A percentile compares a stretch with the other conserved stretches of the same genome.
Evolutionary conservation across 2,797 vertebrate species (phyloP).

Genomic region (Enoplosus armatus): DNA sequence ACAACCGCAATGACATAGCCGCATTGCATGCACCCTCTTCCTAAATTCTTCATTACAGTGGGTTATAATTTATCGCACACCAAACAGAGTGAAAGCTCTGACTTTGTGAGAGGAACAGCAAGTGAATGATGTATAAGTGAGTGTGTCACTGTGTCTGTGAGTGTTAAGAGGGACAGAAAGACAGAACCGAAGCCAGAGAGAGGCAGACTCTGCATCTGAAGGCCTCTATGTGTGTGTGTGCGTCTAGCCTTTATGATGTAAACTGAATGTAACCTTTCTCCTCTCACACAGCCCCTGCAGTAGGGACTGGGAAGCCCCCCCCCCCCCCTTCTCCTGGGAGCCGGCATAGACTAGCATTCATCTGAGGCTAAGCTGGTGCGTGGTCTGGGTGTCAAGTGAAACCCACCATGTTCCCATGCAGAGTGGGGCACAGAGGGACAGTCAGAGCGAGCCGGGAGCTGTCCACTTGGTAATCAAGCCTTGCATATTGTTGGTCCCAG

Average conservation of each 20-base stretch:
- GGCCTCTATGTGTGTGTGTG: constrained; percentile 66
- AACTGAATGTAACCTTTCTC: constrained; percentile 85
- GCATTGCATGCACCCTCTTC: constrained; percentile 17
- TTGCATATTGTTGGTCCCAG: constrained; percentile 64
- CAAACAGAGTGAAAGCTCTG: constrained; percentile 52
- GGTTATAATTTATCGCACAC: constrained; percentile 52
- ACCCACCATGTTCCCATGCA: constrained; percentile 61
- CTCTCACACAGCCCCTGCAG: constrained; percentile 79
- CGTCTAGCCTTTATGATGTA: constrained; percentile 81
- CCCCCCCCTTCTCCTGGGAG: constrained; percentile 48
- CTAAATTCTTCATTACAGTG: constrained; percentile 63
- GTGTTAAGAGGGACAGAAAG: constrained; percentile 57
- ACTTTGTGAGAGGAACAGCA: constrained; percentile 48
- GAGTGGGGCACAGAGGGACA: constrained; percentile 75
- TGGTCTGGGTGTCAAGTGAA: constrained; percentile 76
- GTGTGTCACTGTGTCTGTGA: constrained; percentile 57
- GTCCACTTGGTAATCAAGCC: constrained; percentile 81
- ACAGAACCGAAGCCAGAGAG: constrained; percentile 53
- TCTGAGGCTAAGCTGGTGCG: constrained; percentile 75
- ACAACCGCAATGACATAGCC: constrained; percentile 24
- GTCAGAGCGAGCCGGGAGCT: constrained; percentile 64
- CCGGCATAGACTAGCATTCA: constrained; percentile 78
- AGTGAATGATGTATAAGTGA: constrained; percentile 70
- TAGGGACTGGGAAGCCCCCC: constrained; percentile 68
- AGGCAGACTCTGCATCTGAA: constrained; percentile 62